Percentiles rank a stretch among this genome's conserved stretches.
Conservation (phyloP, 2,888 invertebrate species). For the Ametastegia equiseti region DNA sequence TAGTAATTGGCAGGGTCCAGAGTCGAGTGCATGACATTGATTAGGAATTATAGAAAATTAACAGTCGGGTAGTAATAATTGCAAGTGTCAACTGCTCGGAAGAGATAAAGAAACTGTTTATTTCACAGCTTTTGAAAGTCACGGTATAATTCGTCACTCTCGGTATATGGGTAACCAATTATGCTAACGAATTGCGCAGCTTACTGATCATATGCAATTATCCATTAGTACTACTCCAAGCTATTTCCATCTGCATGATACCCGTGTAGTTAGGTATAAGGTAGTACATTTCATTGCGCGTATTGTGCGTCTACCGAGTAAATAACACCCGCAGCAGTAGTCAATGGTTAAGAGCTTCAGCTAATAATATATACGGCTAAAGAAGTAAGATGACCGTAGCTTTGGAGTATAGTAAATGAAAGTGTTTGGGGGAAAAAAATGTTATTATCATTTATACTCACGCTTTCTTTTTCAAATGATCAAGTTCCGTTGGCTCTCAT, state of each 20-base stretch:
- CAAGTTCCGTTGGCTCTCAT: neutral
- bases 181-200: slow-evolving; percentile 38
- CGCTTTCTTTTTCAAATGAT: neutral
- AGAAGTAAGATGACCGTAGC: neutral
- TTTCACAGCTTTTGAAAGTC: neutral
- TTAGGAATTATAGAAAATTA: slow-evolving; percentile 1
- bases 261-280: too few relatives aligned
- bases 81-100: neutral
- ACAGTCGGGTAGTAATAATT: neutral
- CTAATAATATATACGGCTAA: neutral
- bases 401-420: neutral
- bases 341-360: neutral
- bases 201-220: slow-evolving; percentile 15
- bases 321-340: neutral
- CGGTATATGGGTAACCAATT: slow-evolving; percentile 17
- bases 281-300: neutral
- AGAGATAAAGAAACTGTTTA: slow-evolving; percentile 24
- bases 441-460: neutral
- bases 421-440: neutral
- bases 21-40: slow-evolving; percentile 18
- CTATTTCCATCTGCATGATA: neutral
- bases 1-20: neutral
- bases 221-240: slow-evolving; percentile 5
- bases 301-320: neutral
- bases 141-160: neutral